Evolutionary conservation across 1,140 invertebrate species (phyloP), one percentile per base, ranked within the genome.

Genomic region (Drosophila sturtevanti): DNA sequence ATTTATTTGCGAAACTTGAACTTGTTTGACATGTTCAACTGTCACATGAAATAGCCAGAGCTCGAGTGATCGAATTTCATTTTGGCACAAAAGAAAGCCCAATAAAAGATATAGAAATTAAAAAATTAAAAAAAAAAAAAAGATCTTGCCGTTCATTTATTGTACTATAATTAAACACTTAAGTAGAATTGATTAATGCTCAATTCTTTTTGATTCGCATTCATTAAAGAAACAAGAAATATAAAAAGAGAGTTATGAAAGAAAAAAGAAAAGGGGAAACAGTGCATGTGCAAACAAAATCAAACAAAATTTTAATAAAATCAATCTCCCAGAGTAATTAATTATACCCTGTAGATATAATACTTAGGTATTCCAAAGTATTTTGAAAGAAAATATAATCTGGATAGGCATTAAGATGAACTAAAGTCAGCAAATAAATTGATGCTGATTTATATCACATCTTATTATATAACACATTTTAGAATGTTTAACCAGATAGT

Each of bases 51-150:
- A 65, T 72, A 60, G 62, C 22, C 61, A 37, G 78, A 21, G 48
- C 55, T 48, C 41, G 41, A 52, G 51, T 56, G 77, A 85, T 84
- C 72, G 38, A 68, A 77, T 80, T 85, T 80, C 72, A 77, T 54
- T 72, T 63, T 18, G 68, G 52, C 48, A 37, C 38, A 61, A 31
- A 63, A 62, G 38, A 73, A 12, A 58, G 24, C 18, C 16, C 55
- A 35, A 35, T 14, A 34, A 14, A 14, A 48, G n/a, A n/a, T n/a
- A 21, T 7, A 5, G 18, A 48, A 48, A 48, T 21, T 10, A 48
- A 16, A 21, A 48, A 10, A 21, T 10, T 3, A 48, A 48, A 16
- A 31, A 3, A 31, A 31, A 6, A 31, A 31, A 31, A 31, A 31
- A 31, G 27, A 16, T 44, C 41, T 44, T 44, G 41, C 41, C 41